phyloP scores from a whole-genome alignment of 2,888 invertebrate genomes.

The Azorinus chamasolen region DNA sequence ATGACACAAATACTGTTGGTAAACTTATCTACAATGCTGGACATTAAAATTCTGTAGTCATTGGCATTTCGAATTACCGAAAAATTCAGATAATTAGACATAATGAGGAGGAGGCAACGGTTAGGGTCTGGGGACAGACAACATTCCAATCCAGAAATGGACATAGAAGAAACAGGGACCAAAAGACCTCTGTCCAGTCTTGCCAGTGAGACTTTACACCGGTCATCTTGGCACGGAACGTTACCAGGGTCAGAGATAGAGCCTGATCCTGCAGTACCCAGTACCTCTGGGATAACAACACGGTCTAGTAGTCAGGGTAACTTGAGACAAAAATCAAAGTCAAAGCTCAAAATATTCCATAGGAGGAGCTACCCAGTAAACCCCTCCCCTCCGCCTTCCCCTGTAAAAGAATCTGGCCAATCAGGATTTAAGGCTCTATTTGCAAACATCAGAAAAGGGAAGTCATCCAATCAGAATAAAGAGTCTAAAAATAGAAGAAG shows the following conservation, averaged over 20 bases:
- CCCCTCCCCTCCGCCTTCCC: conserved; percentile 43
- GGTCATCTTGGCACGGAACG: conserved; percentile 63
- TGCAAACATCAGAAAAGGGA: conserved; percentile 52
- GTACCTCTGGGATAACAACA: conserved; percentile 15
- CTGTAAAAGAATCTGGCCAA: conserved; percentile 38
- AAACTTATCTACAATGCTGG: too few species aligned
- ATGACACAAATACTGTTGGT: too few species aligned
- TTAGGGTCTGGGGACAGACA: conserved; percentile 18
- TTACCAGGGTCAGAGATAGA: conserved; percentile 9
- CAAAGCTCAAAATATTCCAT: conserved; percentile 52
- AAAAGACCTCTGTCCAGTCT: conserved; percentile 9
- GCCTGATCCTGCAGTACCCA: neutral
- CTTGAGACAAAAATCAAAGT: conserved; percentile 32
- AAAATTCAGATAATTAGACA: too few species aligned
- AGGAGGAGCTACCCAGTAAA: conserved; percentile 53
- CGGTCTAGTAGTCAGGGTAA: conserved; percentile 48
- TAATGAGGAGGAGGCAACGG: conserved; percentile 31
- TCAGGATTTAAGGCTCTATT: conserved; percentile 55
- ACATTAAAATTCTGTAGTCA: too few species aligned
- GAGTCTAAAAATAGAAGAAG: conserved; percentile 11
- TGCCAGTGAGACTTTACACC: conserved; percentile 8
- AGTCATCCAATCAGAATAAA: conserved; percentile 13
- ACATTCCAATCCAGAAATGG: conserved; percentile 13
- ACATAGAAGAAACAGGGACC: neutral
- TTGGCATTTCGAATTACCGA: too few species aligned